Percentiles rank a stretch among this genome's conserved stretches.
Conservation (phyloP, 2,888 invertebrate genomes). For the Ochropacha duplaris region DNA sequence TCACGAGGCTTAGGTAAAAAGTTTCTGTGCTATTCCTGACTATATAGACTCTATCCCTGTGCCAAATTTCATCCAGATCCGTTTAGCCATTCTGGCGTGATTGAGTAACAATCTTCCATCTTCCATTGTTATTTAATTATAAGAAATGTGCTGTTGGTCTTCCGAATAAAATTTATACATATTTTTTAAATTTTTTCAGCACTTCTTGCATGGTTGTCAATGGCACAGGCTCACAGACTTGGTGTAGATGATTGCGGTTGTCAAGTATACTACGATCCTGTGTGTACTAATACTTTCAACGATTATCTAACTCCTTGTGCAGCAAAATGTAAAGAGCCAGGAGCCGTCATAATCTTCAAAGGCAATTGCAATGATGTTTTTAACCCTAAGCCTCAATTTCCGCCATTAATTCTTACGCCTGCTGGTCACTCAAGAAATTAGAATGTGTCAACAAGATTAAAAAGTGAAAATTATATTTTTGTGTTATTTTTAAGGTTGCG, state of each 20-base stretch:
- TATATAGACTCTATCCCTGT: no score
- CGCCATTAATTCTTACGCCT: background rate
- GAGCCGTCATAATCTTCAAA: slow-evolving; percentile 9
- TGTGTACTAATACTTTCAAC: slow-evolving; percentile 27
- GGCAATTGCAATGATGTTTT: slow-evolving; percentile 13
- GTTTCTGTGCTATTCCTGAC: no score
- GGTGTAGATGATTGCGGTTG: background rate
- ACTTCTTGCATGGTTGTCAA: background rate
- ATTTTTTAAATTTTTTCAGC: background rate
- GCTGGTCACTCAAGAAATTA: background rate
- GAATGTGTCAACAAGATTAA: background rate
- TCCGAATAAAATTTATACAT: no score
- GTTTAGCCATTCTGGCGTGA: no score
- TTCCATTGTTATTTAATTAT: no score
- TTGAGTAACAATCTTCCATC: no score
- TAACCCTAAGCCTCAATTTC: background rate
- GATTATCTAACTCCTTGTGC: slow-evolving; percentile 22
- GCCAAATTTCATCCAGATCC: no score
- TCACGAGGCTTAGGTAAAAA: no score
- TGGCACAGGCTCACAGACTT: background rate
- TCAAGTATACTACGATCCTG: background rate
- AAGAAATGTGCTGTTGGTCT: no score
- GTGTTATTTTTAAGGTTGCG: background rate
- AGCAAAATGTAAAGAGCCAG: slow-evolving; percentile 15
- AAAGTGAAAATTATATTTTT: background rate